A percentile compares a stretch with the other conserved stretches of the same genome.
phyloP scores from a whole-genome alignment of 2,888 invertebrate species.

The Eupithecia subumbrata region DNA sequence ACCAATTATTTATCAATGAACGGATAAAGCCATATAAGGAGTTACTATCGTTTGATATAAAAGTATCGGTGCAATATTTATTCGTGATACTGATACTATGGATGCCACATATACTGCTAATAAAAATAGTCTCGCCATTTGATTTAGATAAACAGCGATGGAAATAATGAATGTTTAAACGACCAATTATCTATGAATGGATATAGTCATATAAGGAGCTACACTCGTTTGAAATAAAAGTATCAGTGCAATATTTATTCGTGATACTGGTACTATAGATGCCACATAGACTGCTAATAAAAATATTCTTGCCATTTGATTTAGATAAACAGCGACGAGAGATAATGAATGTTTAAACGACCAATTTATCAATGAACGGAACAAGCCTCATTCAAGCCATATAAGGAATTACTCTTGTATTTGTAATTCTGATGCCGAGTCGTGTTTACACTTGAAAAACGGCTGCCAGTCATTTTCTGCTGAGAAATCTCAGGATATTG shows the following conservation, averaged over 20 bases:
- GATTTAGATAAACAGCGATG: too few species aligned
- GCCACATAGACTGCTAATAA: not conserved
- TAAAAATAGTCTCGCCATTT: too few species aligned
- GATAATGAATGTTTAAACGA: slow-evolving; percentile 28
- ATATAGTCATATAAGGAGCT: too few species aligned
- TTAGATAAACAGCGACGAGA: slow-evolving; percentile 29
- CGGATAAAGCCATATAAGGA: too few species aligned
- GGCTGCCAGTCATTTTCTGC: slow-evolving; percentile 16
- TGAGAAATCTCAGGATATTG: slow-evolving; percentile 1
- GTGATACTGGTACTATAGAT: not conserved
- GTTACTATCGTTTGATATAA: too few species aligned
- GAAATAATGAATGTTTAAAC: too few species aligned
- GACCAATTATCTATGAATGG: too few species aligned
- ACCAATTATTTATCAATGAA: too few species aligned
- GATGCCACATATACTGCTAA: too few species aligned
- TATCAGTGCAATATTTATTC: not conserved
- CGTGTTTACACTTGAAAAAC: slow-evolving; percentile 20
- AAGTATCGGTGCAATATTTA: too few species aligned
- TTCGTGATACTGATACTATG: too few species aligned
- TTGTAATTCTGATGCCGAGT: slow-evolving; percentile 30
- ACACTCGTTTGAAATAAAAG: too few species aligned
- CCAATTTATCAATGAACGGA: slow-evolving; percentile 22
- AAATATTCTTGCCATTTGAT: slow-evolving; percentile 25
- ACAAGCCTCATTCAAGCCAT: slow-evolving; percentile 10
- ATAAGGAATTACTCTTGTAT: slow-evolving; percentile 12